Conservation (phyloP, 1,140 invertebrate genomes). For the Brachionus paranguensis region DNA sequence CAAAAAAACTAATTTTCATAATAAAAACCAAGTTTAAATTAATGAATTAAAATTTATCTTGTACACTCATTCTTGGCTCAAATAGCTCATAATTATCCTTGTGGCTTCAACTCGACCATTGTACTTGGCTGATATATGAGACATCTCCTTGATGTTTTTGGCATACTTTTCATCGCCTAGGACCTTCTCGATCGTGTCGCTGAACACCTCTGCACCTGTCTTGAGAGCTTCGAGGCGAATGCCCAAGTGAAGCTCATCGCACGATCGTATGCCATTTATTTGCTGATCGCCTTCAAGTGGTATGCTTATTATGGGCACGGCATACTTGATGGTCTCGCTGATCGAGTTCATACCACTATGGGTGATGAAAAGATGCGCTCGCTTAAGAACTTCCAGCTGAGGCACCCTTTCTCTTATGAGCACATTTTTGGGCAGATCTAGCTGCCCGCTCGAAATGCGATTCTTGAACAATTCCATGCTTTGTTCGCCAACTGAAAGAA, state of each 20-base stretch:
- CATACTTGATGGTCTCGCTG: background rate
- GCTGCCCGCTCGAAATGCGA: background rate
- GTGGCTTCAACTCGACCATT: background rate
- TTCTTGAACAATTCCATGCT: background rate
- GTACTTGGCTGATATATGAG: background rate
- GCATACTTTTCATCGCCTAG: background rate
- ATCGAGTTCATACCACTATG: conserved; percentile 11
- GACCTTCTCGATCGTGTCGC: background rate
- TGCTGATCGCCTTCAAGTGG: conserved; percentile 1
- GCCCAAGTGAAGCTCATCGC: background rate
- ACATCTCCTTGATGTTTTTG: background rate
- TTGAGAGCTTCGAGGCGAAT: background rate
- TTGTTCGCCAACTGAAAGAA: background rate
- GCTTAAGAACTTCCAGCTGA: background rate
- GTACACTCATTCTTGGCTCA: background rate
- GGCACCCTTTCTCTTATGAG: background rate
- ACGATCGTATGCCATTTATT: background rate
- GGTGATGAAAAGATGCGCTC: background rate
- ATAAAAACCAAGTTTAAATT: too few relatives aligned
- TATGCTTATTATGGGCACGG: background rate
- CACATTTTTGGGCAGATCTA: background rate
- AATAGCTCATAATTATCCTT: background rate
- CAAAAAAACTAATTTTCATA: too few relatives aligned
- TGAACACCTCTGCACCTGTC: background rate
- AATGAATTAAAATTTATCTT: too few relatives aligned